A percentile compares a stretch with the other conserved stretches of the same genome.
These are phyloP conservation scores for Drosophila pachea DNA, from an alignment of 1,140 invertebrate species.

Conservation along the genomic window DNA sequence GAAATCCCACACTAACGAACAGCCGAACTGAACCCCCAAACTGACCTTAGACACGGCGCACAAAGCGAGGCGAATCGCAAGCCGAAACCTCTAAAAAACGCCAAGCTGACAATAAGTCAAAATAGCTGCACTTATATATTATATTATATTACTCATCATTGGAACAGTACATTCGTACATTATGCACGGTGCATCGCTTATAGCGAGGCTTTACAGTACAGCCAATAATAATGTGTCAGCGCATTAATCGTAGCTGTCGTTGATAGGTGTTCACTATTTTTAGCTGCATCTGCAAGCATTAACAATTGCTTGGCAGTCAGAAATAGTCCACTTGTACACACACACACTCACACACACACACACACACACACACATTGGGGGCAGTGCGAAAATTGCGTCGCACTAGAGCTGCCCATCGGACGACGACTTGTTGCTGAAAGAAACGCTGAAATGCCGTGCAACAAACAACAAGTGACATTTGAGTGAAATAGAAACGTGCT, in stretches of 20 bases:
- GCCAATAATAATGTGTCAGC: constrained; percentile 15
- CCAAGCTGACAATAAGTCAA: not conserved
- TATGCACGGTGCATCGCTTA: too few relatives aligned
- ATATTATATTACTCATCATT: not conserved
- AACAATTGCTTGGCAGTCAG: constrained; percentile 42
- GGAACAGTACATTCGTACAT: too few relatives aligned
- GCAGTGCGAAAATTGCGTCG: constrained; percentile 34
- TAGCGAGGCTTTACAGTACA: too few relatives aligned
- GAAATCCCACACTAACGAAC: constrained; percentile 14
- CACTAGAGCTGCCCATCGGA: constrained; percentile 4
- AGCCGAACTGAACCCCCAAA: constrained; percentile 41
- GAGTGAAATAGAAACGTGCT: constrained; percentile 22
- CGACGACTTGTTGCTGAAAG: constrained; percentile 34
- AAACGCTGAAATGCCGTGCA: too few relatives aligned
- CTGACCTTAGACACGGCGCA: constrained; percentile 68
- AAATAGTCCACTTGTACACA: constrained; percentile 31
- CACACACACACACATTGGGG: not conserved
- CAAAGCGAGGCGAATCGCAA: constrained; percentile 28
- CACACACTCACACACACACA: constrained; percentile 5
- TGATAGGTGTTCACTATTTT: constrained; percentile 49
- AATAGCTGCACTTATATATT: not conserved
- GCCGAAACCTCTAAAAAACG: constrained; percentile 11
- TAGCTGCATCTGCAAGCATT: constrained; percentile 35
- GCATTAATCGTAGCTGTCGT: constrained; percentile 39
- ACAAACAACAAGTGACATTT: not conserved